phyloP scores from a whole-genome alignment of 2,113 vertebrate genomes.

The Myrmophylax atrothorax region DNA sequence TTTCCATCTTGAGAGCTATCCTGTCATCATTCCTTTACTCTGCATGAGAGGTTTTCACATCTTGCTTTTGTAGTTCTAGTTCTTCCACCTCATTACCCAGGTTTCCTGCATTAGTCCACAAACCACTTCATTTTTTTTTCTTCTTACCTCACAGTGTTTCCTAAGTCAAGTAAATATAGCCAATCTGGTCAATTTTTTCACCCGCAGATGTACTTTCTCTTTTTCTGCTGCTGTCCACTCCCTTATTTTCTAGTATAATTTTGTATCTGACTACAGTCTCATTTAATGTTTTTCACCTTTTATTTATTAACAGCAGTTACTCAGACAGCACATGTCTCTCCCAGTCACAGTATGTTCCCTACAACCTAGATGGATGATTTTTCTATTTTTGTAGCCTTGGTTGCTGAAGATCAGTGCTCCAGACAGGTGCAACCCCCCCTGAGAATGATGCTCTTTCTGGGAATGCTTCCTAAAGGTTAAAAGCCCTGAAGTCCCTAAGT shows the following conservation, averaged over 20 bases:
- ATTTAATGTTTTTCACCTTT: not conserved
- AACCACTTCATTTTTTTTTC: not conserved
- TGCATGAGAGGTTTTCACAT: not conserved
- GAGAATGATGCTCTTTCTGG: not conserved
- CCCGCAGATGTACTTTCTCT: not conserved
- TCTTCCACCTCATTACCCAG: not conserved
- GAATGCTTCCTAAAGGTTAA: not conserved
- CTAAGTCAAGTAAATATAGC: not conserved
- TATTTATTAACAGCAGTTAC: not conserved
- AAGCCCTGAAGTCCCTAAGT: rapidly evolving
- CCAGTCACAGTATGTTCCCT: not conserved
- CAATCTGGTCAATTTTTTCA: not conserved
- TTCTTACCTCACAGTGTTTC: not conserved
- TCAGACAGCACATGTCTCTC: not conserved
- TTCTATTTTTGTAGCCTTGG: not conserved
- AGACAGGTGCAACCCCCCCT: not conserved
- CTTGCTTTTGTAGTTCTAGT: not conserved
- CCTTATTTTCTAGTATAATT: not conserved
- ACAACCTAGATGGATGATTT: not conserved
- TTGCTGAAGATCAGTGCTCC: not conserved
- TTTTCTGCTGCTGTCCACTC: rapidly evolving
- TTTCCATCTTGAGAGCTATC: not conserved
- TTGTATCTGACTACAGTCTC: not conserved
- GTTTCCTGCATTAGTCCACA: not conserved
- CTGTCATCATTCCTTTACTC: not conserved